A percentile compares a stretch with the other conserved stretches of the same genome.
Conservation (phyloP, 2,113 vertebrate genomes). For the Salvator merianae region DNA sequence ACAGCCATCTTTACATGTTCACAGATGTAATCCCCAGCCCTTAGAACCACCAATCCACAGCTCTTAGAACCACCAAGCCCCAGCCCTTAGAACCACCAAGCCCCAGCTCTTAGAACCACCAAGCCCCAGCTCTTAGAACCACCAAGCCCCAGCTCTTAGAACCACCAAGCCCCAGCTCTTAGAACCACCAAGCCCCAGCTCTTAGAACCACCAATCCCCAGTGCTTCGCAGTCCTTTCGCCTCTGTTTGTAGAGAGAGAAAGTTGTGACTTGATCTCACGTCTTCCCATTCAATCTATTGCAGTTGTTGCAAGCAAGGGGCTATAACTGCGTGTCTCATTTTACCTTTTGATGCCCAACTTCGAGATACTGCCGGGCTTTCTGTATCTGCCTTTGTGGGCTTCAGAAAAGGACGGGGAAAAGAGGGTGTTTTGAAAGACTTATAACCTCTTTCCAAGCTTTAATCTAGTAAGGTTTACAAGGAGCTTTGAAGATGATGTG, state of each 20-base stretch:
- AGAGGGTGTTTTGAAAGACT: not conserved
- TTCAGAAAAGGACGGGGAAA: not conserved
- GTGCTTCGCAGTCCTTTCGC: not conserved
- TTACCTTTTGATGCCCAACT: slow-evolving; percentile 26
- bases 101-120: no score
- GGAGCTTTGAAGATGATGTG: slow-evolving; percentile 17
- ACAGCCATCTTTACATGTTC: no score
- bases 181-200: no score
- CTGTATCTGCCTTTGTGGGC: not conserved
- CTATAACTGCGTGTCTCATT: slow-evolving; percentile 34
- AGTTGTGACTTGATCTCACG: no score
- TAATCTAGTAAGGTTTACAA: slow-evolving; percentile 17
- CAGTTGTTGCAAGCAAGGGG: not conserved
- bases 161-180: no score
- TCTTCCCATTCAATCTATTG: slow-evolving; percentile 27
- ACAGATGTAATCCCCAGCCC: no score
- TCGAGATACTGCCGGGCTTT: slow-evolving; percentile 37
- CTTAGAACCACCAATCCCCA: no score
- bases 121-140: no score
- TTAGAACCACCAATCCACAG: no score
- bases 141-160: no score
- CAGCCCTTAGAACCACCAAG: no score
- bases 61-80: no score
- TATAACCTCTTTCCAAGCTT: not conserved
- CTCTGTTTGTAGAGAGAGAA: not conserved